phyloP scores from a whole-genome alignment of 2,113 vertebrate genomes.

The Lamprotornis superbus region DNA sequence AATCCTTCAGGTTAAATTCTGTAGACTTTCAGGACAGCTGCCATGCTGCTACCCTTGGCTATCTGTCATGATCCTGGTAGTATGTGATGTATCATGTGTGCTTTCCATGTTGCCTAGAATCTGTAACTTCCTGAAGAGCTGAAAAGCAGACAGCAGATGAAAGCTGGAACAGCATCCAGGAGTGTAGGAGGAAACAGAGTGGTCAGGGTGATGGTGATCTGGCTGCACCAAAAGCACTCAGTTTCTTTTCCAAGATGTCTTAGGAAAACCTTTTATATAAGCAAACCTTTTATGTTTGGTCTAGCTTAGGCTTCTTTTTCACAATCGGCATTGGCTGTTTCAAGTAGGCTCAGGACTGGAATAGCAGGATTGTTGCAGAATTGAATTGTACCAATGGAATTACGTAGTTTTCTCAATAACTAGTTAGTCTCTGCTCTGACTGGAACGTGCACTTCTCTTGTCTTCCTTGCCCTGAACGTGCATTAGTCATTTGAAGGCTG shows the following conservation, averaged over 20 bases:
- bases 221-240: neutral
- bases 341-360: neutral
- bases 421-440: neutral
- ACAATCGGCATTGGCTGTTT: neutral
- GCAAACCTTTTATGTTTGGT: neutral
- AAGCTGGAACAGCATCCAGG: neutral
- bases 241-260: neutral
- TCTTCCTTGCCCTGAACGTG: neutral
- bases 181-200: neutral
- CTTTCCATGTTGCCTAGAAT: neutral
- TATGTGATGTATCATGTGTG: too few species aligned
- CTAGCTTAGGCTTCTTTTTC: neutral
- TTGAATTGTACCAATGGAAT: neutral
- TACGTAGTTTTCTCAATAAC: neutral
- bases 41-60: neutral
- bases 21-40: neutral
- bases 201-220: neutral
- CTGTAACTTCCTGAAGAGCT: neutral
- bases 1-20: neutral
- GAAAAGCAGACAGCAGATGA: neutral
- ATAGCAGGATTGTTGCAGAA: neutral
- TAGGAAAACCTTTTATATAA: neutral
- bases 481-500: neutral
- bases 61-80: fast-evolving
- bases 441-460: neutral